Evolutionary conservation across 1,140 invertebrate genomes (phyloP).

Genomic region (Diachasmimorpha longicaudata): DNA sequence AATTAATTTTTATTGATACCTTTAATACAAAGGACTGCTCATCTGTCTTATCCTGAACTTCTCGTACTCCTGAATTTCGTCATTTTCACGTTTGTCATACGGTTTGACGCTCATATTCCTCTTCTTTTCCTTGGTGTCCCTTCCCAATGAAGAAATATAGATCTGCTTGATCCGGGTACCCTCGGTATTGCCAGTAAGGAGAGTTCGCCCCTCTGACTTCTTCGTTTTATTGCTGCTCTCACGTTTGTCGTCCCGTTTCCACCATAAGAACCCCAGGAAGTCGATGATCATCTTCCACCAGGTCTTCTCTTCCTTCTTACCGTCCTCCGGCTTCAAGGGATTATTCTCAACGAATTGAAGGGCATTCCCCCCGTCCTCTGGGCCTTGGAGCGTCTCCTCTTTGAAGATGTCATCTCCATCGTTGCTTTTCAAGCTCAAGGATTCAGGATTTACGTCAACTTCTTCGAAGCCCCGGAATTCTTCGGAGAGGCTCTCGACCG

Average conservation of each 20-base stretch:
- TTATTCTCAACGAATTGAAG: neutral
- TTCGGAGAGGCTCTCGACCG: too few relatives aligned
- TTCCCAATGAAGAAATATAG: neutral
- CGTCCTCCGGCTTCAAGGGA: neutral
- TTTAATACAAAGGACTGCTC: slow-evolving; percentile 37
- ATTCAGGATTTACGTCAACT: too few relatives aligned
- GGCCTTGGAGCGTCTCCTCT: too few relatives aligned
- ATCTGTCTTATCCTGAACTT: slow-evolving; percentile 27
- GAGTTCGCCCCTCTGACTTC: neutral
- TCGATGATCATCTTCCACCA: slow-evolving; percentile 18
- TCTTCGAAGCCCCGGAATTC: too few relatives aligned
- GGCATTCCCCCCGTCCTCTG: neutral
- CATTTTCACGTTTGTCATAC: neutral
- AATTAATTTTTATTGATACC: neutral
- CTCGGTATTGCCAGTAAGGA: neutral
- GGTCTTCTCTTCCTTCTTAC: neutral
- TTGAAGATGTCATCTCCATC: too few relatives aligned
- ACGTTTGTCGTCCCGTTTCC: slow-evolving; percentile 7
- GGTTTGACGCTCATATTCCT: slow-evolving; percentile 20
- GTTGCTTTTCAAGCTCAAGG: too few relatives aligned
- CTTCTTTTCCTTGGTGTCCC: slow-evolving; percentile 26
- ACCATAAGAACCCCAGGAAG: slow-evolving; percentile 7
- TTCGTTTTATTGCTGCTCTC: neutral
- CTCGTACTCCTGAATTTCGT: neutral
- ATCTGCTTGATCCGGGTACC: neutral